Conservation (phyloP, 2,113 vertebrate genomes). For the Cairina moschata region DNA sequence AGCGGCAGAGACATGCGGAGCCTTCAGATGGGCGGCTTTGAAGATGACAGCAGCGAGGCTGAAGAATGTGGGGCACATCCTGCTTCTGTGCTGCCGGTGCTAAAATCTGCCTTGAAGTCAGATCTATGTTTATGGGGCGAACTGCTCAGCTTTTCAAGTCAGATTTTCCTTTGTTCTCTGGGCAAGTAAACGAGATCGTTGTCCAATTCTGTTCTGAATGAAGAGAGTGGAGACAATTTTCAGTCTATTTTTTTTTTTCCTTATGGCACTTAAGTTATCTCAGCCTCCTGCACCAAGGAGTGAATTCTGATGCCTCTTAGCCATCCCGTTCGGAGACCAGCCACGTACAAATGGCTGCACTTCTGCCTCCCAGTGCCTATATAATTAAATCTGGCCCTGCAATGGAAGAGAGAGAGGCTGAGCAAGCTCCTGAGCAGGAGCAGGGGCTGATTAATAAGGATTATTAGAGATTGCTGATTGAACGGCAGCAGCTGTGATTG, state of each 20-base stretch:
- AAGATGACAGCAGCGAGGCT: conserved; percentile 13
- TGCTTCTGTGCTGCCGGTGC: neutral
- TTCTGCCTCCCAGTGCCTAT: neutral
- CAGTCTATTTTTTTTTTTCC: neutral
- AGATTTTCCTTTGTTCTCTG: conserved; percentile 11
- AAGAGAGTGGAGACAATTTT: neutral
- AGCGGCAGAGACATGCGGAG: neutral
- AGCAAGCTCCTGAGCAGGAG: conserved; percentile 22
- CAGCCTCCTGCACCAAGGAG: neutral
- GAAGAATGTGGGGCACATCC: neutral
- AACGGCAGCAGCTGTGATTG: conserved; percentile 33
- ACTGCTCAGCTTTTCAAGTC: conserved; percentile 7
- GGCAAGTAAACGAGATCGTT: neutral
- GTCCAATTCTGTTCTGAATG: neutral
- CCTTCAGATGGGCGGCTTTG: neutral
- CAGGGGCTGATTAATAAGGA: conserved; percentile 29
- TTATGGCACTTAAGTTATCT: neutral
- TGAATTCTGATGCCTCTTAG: conserved; percentile 15
- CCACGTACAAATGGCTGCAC: neutral
- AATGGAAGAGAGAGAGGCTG: neutral
- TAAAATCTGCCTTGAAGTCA: neutral
- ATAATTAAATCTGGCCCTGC: conserved; percentile 10
- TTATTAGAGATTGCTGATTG: conserved; percentile 27
- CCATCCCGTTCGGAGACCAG: neutral
- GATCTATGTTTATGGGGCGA: neutral